Percentiles rank a stretch among this genome's conserved stretches.
These are phyloP conservation scores for Mesocentrotus franciscanus DNA, from an alignment of 53 echinoderm and acorn worm species.

Conservation along the genomic window DNA sequence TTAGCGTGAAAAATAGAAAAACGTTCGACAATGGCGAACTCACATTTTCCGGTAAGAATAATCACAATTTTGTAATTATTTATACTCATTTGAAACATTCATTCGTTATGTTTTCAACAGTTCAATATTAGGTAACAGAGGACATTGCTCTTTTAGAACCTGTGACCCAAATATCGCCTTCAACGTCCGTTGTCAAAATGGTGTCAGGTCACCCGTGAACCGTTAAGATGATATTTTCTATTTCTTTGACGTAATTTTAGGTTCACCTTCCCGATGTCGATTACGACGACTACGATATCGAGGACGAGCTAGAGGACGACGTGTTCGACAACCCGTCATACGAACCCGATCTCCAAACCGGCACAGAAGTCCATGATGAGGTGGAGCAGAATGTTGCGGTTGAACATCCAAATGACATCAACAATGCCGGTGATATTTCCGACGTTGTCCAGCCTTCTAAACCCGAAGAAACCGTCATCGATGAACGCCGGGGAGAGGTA, in stretches of 20 bases:
- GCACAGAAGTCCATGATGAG: neutral
- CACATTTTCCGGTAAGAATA: neutral
- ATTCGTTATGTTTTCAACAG: neutral
- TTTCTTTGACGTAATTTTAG: neutral
- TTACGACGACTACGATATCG: neutral
- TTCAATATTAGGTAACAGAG: neutral
- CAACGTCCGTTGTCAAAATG: too few species aligned
- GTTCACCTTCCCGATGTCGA: constrained; percentile 1
- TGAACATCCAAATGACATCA: neutral
- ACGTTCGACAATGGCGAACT: neutral
- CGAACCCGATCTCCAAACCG: neutral
- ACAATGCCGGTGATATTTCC: neutral
- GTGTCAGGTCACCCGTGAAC: too few species aligned
- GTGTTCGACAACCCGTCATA: neutral
- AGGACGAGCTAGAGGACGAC: neutral
- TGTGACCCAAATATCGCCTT: too few species aligned
- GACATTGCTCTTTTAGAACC: too few species aligned
- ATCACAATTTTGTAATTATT: neutral
- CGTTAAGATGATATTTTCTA: too few species aligned
- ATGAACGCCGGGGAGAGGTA: neutral
- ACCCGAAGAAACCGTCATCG: neutral
- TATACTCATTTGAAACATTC: neutral
- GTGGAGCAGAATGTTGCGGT: neutral
- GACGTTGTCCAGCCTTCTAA: neutral
- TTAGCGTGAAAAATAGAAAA: neutral